Evolutionary conservation across 2,113 vertebrate species (phyloP), one percentile per base, ranked within the genome.

Genomic region (Speoplatyrhinus poulsoni): DNA sequence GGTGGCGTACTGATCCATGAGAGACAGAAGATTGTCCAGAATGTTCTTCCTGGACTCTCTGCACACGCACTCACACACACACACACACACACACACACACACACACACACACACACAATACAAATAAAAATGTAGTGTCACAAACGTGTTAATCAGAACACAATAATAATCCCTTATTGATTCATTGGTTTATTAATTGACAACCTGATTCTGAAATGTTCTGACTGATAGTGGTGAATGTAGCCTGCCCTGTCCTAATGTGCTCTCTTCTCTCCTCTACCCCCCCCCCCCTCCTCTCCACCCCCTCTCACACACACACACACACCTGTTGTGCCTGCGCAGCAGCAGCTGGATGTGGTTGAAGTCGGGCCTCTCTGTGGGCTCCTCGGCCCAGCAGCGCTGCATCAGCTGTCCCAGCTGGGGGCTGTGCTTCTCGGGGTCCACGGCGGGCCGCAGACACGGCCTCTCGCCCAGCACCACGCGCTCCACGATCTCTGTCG

Each of bases 1-100:
- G 91, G 96, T 96, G 83, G 97, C 97, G 0, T 99, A 99, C 67
- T 97, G 96, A 87, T 99, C 97, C 97, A 98, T 98, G 4, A 96
- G 94, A 0, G 94, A 94, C 83, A 98, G 90, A 10, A 99, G 92
- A 84, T 96, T 98, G 87, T 99, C 96, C 87, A 98, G 83, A 83
- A 99, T 97, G 89, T 97, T 98, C 55, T 57, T 93, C 85, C 95
- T 94, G 70, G 90, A 94, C 82, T 95, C 96, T 83, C 96, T 99
- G 86, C 12, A 0, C 26, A 59, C 65, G 75, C 59, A 76, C 50
- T 69, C 49, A 68, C 13, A 75, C 13, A 57, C 61, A 57, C 2
- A 61, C 63, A 19, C 19, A 19, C 19, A 19, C 19, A 19, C 19
- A 19, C 19, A 19, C 19, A 19, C 13, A 75, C 13, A 57, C 61